Conservation (phyloP, 2,797 vertebrate genomes). For the Myotis planiceps region DNA sequence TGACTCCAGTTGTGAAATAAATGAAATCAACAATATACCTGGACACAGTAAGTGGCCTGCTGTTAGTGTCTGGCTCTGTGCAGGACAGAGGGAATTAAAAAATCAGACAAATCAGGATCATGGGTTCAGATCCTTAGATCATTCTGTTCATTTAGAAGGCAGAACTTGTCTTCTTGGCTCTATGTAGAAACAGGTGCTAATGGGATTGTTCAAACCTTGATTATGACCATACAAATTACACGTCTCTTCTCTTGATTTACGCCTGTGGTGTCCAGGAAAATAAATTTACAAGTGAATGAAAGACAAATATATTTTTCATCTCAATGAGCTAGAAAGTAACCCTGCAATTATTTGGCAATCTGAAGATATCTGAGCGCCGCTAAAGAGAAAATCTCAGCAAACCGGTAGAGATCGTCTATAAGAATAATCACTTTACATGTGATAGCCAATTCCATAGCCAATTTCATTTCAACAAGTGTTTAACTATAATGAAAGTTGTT, state of each 20-base stretch:
- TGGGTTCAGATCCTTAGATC: neutral
- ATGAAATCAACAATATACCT: constrained; percentile 21
- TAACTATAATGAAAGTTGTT: neutral
- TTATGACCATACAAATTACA: constrained; percentile 9
- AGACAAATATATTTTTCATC: neutral
- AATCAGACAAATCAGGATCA: neutral
- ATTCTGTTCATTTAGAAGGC: neutral
- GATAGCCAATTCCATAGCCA: neutral
- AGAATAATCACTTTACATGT: neutral
- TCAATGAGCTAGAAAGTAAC: constrained; percentile 32
- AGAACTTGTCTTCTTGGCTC: neutral
- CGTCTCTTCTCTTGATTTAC: constrained; percentile 49
- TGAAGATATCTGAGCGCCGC: neutral
- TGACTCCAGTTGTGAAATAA: neutral
- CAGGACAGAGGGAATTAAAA: neutral
- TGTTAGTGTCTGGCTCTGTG: neutral
- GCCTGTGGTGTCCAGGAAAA: neutral
- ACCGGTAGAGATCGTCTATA: neutral
- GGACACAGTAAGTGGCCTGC: neutral
- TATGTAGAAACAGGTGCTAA: constrained; percentile 44
- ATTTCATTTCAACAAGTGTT: constrained; percentile 33
- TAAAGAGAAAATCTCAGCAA: constrained; percentile 21
- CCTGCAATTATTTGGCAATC: neutral
- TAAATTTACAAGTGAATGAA: constrained; percentile 41
- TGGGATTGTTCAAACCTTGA: constrained; percentile 26